Evolutionary conservation across 2,113 vertebrate species (phyloP).

Genomic region (Coracopsis vasa): DNA sequence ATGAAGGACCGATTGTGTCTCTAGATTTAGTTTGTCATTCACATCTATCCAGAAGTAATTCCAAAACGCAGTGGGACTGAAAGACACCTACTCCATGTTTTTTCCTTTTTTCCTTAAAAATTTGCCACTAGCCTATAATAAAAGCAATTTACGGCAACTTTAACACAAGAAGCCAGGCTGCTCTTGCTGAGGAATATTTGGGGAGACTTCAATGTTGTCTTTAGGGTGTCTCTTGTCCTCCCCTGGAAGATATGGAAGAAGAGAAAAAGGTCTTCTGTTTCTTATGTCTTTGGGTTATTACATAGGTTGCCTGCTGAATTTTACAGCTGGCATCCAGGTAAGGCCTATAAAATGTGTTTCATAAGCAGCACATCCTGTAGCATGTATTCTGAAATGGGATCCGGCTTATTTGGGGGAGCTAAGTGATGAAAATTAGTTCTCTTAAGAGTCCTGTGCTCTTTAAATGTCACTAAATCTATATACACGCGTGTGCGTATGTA

Average conservation of each 20-base stretch:
- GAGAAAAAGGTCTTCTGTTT: not conserved
- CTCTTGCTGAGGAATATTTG: not conserved
- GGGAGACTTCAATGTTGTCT: not conserved
- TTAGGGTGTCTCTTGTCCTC: not conserved
- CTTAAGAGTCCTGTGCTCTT: not conserved
- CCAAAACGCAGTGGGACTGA: not conserved
- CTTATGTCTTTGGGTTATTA: not conserved
- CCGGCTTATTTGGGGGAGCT: not conserved
- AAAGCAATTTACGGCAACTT: not conserved
- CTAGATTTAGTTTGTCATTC: not conserved
- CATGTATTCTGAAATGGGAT: not conserved
- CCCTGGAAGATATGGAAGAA: not conserved
- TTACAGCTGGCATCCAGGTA: not conserved
- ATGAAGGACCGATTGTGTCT: not conserved
- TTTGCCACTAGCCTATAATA: not conserved
- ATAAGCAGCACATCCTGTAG: not conserved
- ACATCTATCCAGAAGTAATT: not conserved
- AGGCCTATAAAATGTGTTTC: constrained; percentile 42
- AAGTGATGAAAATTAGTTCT: constrained; percentile 12
- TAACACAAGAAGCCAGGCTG: not conserved
- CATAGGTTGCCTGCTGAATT: not conserved
- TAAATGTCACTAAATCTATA: not conserved
- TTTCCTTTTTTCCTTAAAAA: not conserved
- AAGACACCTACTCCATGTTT: not conserved
- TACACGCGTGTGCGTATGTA: fast-evolving